Base-by-base conservation (phyloP, 2,888 invertebrate genomes). In the Lycia hirtaria region DNA sequence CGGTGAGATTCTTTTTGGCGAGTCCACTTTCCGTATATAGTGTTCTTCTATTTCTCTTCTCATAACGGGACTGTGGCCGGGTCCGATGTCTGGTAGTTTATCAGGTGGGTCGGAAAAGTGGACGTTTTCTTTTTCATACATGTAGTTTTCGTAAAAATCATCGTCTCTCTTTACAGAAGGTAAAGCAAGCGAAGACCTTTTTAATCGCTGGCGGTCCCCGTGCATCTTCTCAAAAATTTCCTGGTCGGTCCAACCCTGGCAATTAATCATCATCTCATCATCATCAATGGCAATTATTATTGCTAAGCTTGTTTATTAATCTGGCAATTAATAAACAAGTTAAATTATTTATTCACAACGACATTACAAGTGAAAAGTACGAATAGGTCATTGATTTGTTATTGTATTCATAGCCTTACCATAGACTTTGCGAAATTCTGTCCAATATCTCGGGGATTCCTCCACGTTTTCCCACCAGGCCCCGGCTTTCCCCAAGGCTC, bases 341-440 rank as follows among this genome's bases (percentile, higher is more conserved):
- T 14, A 12, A 33, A 5, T 32, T 12, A 33, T 2, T 17, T 4
- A 9, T 28, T 9, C 3, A n/a, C n/a, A n/a, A n/a, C n/a, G n/a
- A n/a, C n/a, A n/a, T 33, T 33, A 15, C 2, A 17, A 12, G 9
- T 32, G 7, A 32, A 2, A 14, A 7, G 32, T 5, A 15, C 9
- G 17, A 32, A 9, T 6, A 9, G 12, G 14, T 15, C 17, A 12
- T 40, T 28, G 12, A 10, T n/a, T 9, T 15, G 0, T 26, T 26
- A n/a, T n/a, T n/a, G n/a, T n/a, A n/a, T n/a, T n/a, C n/a, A n/a
- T n/a, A 1, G 12, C 15, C 15, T 17, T 93, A 96, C 96, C 95
- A 96, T 93, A 68, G 96, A 96, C 81, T 95, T 94, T 72, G 95
- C 94, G 92, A 96, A 96, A 85, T 95, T 94, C 70, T 93, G 86